Base-by-base conservation (phyloP, 2,888 invertebrate species). In the Polydrusus cervinus region DNA sequence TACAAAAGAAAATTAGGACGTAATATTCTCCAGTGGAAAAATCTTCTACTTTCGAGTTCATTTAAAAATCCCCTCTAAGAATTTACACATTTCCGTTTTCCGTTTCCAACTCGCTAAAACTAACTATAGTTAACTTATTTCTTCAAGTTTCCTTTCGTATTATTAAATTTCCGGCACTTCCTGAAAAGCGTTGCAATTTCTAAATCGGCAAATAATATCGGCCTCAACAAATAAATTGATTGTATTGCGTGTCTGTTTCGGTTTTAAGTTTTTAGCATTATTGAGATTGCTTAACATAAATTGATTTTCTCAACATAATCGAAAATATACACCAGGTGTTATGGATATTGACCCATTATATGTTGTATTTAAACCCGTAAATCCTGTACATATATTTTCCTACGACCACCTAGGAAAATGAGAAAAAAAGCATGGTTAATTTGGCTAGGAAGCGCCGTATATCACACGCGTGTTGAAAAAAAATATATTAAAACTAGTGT, bases 231-330 rank as follows among this genome's bases (percentile, higher is more conserved):
- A 30, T 47, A 20, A 30, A 11, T 47, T 10, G 47, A 47, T 64
- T 47, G 11, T 47, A 14, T 64, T 45, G 14, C 25, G 25, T 25
- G 45, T 14, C 45, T 64, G 47, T 30, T n/a, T 30, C 64, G 47
- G 30, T 64, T 45, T 64, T 47, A 64, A 47, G 5, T 25, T 47
- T 30, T 47, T 45, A 20, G 38, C 60, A 49, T 20, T 45, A 45
- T 49, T 49, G 34, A 43, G 61, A 49, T 49, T 47, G 13, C 61
- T 30, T 49, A 61, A 69, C 49, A 30, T 25, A 61, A 69, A 61
- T 47, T 61, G 60, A 61, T 49, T 69, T 69, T 51, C n/a, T 14
- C 34, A 34, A 14, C 30, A 55, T 14, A 55, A 34, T 51, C 10
- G 10, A 51, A 18, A 51, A 18, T 18, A 20, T 9, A 16, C 14